Conservation (phyloP, 1,140 invertebrate genomes). For the Coptotermes formosanus region DNA sequence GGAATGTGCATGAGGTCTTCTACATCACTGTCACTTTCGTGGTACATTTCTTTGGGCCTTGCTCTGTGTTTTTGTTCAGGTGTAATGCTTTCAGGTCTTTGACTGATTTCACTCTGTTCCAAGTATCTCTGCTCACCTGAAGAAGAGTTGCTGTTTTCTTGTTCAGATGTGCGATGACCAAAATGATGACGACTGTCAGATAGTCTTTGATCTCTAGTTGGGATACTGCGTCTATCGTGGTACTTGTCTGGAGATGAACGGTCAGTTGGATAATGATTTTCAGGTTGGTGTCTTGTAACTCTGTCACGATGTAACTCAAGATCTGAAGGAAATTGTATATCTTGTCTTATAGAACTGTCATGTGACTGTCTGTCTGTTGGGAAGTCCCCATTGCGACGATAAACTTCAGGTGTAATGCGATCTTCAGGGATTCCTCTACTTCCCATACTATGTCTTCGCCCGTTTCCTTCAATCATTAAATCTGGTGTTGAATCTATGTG, state of each 20-base stretch:
- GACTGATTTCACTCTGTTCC: not conserved
- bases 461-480: not conserved
- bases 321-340: not conserved
- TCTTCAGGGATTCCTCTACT: not conserved
- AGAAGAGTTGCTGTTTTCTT: not conserved
- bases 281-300: not conserved
- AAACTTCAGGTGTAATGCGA: not conserved
- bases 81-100: not conserved
- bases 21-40: slow-evolving; percentile 9
- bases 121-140: not conserved
- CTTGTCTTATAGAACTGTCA: not conserved
- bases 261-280: not conserved
- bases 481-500: not conserved
- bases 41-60: not conserved
- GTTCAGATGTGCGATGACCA: not conserved
- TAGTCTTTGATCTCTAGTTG: not conserved
- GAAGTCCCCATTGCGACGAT: not conserved
- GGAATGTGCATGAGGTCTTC: slow-evolving; percentile 21
- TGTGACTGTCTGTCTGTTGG: not conserved
- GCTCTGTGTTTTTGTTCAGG: not conserved
- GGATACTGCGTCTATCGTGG: not conserved
- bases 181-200: not conserved
- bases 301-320: not conserved
- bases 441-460: not conserved
- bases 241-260: not conserved